Evolutionary conservation across 2,797 vertebrate species (phyloP).

Genomic region (Anableps anableps): DNA sequence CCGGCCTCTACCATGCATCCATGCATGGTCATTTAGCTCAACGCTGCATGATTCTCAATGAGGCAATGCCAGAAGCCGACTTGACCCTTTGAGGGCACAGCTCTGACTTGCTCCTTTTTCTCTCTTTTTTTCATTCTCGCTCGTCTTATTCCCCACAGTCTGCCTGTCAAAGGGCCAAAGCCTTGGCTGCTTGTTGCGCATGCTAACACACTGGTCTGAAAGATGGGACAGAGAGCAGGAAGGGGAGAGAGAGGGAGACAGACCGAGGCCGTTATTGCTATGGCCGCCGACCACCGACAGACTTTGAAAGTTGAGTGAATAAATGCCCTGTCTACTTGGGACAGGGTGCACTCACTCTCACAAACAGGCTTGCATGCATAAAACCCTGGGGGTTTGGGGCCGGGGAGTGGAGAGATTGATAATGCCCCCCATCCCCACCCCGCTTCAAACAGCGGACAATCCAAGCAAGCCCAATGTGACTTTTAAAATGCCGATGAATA

Average conservation of each 20-base stretch:
- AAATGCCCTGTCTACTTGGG: slow-evolving; percentile 78
- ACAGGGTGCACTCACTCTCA: slow-evolving; percentile 77
- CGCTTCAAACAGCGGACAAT: slow-evolving; percentile 76
- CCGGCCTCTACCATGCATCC: slow-evolving; percentile 47
- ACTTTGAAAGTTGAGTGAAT: slow-evolving; percentile 79
- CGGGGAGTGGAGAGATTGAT: slow-evolving; percentile 78
- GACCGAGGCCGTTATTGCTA: slow-evolving; percentile 64
- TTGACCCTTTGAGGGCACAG: slow-evolving; percentile 69
- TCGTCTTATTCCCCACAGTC: slow-evolving; percentile 73
- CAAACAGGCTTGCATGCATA: slow-evolving; percentile 78
- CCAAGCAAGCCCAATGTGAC: slow-evolving; percentile 78
- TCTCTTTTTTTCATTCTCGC: slow-evolving; percentile 59
- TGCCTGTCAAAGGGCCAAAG: slow-evolving; percentile 76
- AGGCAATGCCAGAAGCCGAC: slow-evolving; percentile 55
- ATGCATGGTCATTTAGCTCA: slow-evolving; percentile 71
- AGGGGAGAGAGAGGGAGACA: slow-evolving; percentile 51
- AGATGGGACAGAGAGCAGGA: slow-evolving; percentile 56
- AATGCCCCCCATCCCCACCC: slow-evolving; percentile 53
- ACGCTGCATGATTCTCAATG: slow-evolving; percentile 64
- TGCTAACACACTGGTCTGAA: slow-evolving; percentile 68
- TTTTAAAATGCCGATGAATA: slow-evolving; percentile 82
- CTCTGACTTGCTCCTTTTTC: slow-evolving; percentile 64
- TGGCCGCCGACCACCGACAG: slow-evolving; percentile 72
- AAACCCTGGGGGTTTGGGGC: slow-evolving; percentile 73
- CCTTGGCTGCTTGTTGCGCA: slow-evolving; percentile 75